phyloP scores from a whole-genome alignment of 2,888 invertebrate species.

The Apocheima hispidaria region DNA sequence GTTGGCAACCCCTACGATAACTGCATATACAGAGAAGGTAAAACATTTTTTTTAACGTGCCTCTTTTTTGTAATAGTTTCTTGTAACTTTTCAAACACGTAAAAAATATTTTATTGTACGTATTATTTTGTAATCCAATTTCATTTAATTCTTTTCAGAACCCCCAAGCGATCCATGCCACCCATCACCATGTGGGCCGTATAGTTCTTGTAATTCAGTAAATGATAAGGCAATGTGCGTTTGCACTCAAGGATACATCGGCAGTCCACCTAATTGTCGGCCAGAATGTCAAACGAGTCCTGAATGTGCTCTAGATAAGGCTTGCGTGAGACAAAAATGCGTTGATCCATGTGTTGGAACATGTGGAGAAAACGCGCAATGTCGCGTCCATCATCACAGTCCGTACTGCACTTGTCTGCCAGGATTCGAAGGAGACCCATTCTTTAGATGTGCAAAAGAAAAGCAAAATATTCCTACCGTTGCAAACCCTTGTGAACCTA shows the following conservation, averaged over 20 bases:
- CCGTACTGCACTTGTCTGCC: slow-evolving; percentile 91
- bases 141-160: slow-evolving; percentile 55
- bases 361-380: slow-evolving; percentile 90
- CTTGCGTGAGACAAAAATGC: slow-evolving; percentile 92
- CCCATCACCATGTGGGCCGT: slow-evolving; percentile 93
- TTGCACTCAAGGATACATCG: slow-evolving; percentile 89
- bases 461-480: slow-evolving; percentile 84
- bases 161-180: slow-evolving; percentile 88
- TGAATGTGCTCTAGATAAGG: slow-evolving; percentile 91
- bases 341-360: slow-evolving; percentile 92
- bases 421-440: slow-evolving; percentile 92
- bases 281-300: slow-evolving; percentile 93
- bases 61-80: no score
- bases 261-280: slow-evolving; percentile 91
- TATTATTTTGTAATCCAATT: not conserved
- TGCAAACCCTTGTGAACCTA: slow-evolving; percentile 86
- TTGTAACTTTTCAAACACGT: no score
- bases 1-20: slow-evolving; percentile 89
- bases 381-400: slow-evolving; percentile 88
- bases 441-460: slow-evolving; percentile 80
- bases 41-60: not conserved
- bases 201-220: slow-evolving; percentile 88
- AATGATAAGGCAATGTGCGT: slow-evolving; percentile 89
- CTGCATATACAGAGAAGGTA: slow-evolving; percentile 73
- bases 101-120: no score